Conservation (phyloP, 2,113 vertebrate genomes). For the Lontra canadensis region DNA sequence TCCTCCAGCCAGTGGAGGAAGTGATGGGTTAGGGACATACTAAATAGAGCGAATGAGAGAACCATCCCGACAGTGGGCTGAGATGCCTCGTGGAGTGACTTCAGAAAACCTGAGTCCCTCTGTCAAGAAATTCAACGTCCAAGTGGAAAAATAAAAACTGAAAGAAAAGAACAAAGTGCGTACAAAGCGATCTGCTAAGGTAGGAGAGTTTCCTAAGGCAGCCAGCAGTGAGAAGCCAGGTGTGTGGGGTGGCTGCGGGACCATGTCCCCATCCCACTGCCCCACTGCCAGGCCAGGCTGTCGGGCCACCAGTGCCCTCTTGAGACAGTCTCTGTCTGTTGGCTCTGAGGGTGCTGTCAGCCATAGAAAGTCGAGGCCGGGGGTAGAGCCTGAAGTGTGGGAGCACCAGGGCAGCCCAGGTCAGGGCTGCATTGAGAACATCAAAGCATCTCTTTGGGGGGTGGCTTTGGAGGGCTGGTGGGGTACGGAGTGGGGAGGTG, state of each 20-base stretch:
- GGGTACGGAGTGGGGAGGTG: not conserved
- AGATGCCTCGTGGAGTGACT: conserved; percentile 63
- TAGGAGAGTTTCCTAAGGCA: conserved; percentile 79
- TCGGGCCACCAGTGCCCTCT: conserved; percentile 92
- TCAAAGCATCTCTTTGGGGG: conserved; percentile 80
- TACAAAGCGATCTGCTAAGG: conserved; percentile 77
- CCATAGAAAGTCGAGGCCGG: conserved; percentile 61
- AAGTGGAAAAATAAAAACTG: not conserved
- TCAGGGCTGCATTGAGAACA: conserved; percentile 82
- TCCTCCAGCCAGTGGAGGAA: conserved; percentile 76
- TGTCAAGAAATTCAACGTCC: conserved; percentile 68
- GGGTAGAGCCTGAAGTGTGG: conserved; percentile 4
- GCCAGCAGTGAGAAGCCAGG: conserved; percentile 88
- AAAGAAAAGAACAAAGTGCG: conserved; percentile 77
- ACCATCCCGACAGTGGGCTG: conserved; percentile 59
- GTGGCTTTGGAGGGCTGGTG: conserved; percentile 52
- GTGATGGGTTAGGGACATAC: not conserved
- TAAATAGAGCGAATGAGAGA: conserved; percentile 50
- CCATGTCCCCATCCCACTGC: conserved; percentile 88
- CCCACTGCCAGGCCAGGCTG: conserved; percentile 83
- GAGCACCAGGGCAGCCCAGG: conserved; percentile 82
- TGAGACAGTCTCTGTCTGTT: conserved; percentile 57
- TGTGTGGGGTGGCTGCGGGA: conserved; percentile 82
- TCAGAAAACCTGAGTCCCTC: conserved; percentile 78
- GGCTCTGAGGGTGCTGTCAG: conserved; percentile 29